Evolutionary conservation across 2,888 invertebrate genomes (phyloP), one percentile per base, ranked within the genome.

Genomic region (Steinernema hermaphroditum): DNA sequence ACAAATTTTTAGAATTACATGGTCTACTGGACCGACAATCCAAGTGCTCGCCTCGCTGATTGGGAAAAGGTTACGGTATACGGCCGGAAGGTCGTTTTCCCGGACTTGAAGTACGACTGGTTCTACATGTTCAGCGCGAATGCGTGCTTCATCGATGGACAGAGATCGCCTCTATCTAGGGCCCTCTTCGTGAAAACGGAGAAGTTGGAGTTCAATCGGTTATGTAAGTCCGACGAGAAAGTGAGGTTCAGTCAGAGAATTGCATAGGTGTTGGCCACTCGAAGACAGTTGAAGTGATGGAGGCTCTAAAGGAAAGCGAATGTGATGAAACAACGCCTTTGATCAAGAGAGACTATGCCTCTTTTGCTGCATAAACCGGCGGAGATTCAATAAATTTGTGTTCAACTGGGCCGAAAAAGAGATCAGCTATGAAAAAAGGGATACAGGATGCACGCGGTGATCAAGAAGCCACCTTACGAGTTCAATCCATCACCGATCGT

Each of bases 11-110:
- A 83, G 78, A 79, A 82, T 72, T 85, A 85, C 72, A 80, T 84
- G 70, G 85, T 85, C 14, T 85, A 85, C 50, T 85, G 82, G 74
- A 86, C 85, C 16, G 85, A 85, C 71, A 86, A 83, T 75, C 82
- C 84, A 4, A 80, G 79, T 46, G 82, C 84, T 0, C 75, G 80
- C 1, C 77, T 85, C 9, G 74, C 78, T 0, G 85, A 85, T 62
- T 85, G 85, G 85, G 80, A 85, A 74, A 85, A 85, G 72, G 76
- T 85, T 22, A 79, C 80, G 14, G 85, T 85, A 2, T 81, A 81
- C 50, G 85, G 85, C 14, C 62, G 82, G 22, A 46, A 82, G 74
- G 83, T 85, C 1, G 83, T 83, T 1, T 85, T 85, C 72, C 83
- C 85, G 0, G 85, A 85, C 62, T 77, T 85, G 14, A 83, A 85